A percentile compares a stretch with the other conserved stretches of the same genome.
phyloP scores from a whole-genome alignment of 2,888 invertebrate species.

The Phaedon cochleariae region DNA sequence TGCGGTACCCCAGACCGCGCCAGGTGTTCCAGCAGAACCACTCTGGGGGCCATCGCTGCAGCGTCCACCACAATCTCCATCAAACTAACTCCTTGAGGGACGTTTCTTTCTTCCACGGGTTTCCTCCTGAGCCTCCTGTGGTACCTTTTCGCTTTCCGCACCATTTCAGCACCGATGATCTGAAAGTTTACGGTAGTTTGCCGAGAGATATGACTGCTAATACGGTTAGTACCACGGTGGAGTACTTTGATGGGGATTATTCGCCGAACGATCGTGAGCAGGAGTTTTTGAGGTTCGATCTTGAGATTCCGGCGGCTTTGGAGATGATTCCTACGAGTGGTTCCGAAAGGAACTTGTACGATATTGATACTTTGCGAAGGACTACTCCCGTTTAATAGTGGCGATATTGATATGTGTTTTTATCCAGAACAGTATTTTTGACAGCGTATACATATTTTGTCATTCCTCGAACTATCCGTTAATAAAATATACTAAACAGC shows the following conservation, averaged over 20 bases:
- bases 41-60: no score
- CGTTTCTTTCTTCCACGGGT: constrained; percentile 67
- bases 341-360: constrained; percentile 61
- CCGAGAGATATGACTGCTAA: constrained; percentile 73
- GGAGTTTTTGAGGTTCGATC: constrained; percentile 76
- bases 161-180: constrained; percentile 48
- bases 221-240: constrained; percentile 71
- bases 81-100: constrained; percentile 69
- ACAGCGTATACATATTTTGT: neutral
- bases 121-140: no score
- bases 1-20: constrained; percentile 53
- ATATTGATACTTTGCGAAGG: constrained; percentile 65
- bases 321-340: constrained; percentile 56
- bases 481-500: neutral
- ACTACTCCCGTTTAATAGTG: constrained; percentile 67
- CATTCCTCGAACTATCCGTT: neutral
- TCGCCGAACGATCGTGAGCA: constrained; percentile 70
- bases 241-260: constrained; percentile 66
- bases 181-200: constrained; percentile 39
- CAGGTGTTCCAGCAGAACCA: constrained; percentile 62
- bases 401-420: neutral
- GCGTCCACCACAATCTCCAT: constrained; percentile 62
- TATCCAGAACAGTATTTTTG: neutral
- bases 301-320: constrained; percentile 67
- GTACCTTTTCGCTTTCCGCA: constrained; percentile 69